Evolutionary conservation across 1,140 invertebrate species (phyloP).

Genomic region (Tetramorium alpestre): DNA sequence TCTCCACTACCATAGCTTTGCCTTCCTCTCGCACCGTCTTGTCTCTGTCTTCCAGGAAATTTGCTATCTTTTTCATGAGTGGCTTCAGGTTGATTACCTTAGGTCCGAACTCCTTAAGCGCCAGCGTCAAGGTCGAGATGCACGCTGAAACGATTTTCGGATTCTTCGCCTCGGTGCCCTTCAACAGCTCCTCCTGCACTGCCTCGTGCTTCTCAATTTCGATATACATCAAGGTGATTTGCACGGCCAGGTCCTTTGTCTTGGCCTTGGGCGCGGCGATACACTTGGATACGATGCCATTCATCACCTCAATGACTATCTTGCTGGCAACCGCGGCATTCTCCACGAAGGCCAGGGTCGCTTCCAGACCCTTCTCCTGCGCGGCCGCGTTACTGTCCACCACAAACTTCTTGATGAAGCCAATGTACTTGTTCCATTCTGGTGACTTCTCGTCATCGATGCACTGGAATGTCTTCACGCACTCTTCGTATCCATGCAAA

Average conservation of each 20-base stretch:
- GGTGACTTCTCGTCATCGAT: constrained; percentile 96
- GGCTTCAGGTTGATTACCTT: constrained; percentile 96
- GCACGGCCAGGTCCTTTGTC: constrained; percentile 95
- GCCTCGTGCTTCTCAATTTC: constrained; percentile 98
- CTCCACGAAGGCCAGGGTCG: constrained; percentile 95
- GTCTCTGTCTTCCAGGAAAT: constrained; percentile 95
- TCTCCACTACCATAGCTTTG: constrained; percentile 95
- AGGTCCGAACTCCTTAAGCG: constrained; percentile 95
- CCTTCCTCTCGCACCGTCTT: constrained; percentile 96
- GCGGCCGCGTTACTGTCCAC: constrained; percentile 97
- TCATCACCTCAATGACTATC: constrained; percentile 95
- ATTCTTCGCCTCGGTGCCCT: constrained; percentile 97
- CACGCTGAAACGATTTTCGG: constrained; percentile 97
- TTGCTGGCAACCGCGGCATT: constrained; percentile 94
- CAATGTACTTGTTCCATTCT: constrained; percentile 96
- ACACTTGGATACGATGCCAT: constrained; percentile 96
- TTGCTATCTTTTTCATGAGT: constrained; percentile 94
- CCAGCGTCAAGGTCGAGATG: constrained; percentile 91
- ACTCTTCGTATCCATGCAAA: constrained; percentile 97
- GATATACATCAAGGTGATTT: constrained; percentile 96
- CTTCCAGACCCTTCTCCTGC: constrained; percentile 98
- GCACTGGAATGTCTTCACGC: constrained; percentile 94
- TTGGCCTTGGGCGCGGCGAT: constrained; percentile 96
- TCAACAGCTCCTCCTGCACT: constrained; percentile 96
- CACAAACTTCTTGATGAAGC: constrained; percentile 98